phyloP scores from a whole-genome alignment of 1,140 invertebrate species.

The Zaprionus camerounensis region DNA sequence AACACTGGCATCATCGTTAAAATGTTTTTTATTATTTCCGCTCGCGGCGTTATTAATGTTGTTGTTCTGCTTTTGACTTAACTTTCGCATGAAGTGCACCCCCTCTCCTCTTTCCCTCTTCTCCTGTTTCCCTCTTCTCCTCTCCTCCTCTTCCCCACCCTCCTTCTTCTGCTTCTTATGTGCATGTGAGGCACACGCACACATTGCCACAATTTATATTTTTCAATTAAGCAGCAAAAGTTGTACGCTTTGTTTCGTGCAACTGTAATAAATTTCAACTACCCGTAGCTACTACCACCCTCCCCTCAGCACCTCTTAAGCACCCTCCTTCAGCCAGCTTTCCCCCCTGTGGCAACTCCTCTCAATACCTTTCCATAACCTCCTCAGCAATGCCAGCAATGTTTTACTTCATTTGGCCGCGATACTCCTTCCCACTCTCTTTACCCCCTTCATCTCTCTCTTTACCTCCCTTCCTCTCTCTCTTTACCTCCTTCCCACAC shows the following conservation, averaged over 20 bases:
- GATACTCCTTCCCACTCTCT: constrained; percentile 4
- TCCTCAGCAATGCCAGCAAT: constrained; percentile 14
- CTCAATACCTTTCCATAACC: neutral
- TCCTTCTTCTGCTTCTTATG: neutral
- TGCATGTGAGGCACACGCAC: constrained; percentile 10
- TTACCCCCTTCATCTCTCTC: neutral
- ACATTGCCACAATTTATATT: constrained; percentile 73
- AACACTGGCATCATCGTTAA: constrained; percentile 70
- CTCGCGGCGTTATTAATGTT: constrained; percentile 73
- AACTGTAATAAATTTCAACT: constrained; percentile 79
- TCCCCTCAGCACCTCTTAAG: neutral
- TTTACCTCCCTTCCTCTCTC: neutral
- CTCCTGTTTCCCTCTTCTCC: neutral
- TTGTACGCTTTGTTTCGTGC: constrained; percentile 80
- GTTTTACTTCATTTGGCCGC: constrained; percentile 73
- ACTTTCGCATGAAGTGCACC: constrained; percentile 47
- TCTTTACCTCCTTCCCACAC: neutral
- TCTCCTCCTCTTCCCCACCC: constrained; percentile 3
- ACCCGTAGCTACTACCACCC: constrained; percentile 19
- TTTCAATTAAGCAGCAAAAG: constrained; percentile 82
- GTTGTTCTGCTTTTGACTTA: constrained; percentile 71
- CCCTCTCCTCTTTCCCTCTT: neutral
- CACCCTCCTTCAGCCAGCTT: neutral
- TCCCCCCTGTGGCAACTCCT: neutral
- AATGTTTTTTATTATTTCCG: constrained; percentile 80